Percentiles rank a stretch among this genome's conserved stretches.
These are phyloP conservation scores for Drosophila nigrodunni DNA, from an alignment of 1,140 invertebrate species.

Conservation along the genomic window DNA sequence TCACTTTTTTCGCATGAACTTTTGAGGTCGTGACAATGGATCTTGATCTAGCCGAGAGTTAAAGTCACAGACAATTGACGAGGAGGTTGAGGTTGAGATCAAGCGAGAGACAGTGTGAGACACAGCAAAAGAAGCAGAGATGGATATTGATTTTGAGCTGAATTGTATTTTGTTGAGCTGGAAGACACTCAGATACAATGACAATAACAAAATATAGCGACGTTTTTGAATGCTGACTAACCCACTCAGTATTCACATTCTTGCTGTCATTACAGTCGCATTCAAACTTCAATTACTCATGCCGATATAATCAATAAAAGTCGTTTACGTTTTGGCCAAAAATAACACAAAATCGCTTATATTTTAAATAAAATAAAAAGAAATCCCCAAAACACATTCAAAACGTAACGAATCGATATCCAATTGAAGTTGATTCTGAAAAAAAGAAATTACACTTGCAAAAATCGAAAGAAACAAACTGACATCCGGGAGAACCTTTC, in stretches of 20 bases:
- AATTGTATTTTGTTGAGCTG: background rate
- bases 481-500: conserved; percentile 70
- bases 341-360: conserved; percentile 18
- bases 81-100: conserved; percentile 38
- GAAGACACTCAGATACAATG: conserved; percentile 6
- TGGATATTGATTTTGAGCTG: conserved; percentile 31
- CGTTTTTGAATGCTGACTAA: conserved; percentile 31
- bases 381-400: conserved; percentile 44
- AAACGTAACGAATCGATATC: conserved; percentile 60
- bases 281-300: conserved; percentile 67
- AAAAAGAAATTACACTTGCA: conserved; percentile 66
- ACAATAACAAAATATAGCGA: conserved; percentile 6
- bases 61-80: conserved; percentile 4
- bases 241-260: conserved; percentile 60
- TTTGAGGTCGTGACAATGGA: conserved; percentile 75
- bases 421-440: conserved; percentile 49
- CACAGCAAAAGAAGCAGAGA: background rate
- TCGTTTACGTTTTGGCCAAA: conserved; percentile 40
- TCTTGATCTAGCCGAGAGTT: conserved; percentile 54
- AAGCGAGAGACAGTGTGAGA: background rate
- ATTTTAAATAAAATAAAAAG: conserved; percentile 24
- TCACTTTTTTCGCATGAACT: conserved; percentile 49
- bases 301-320: conserved; percentile 72
- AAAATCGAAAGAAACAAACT: conserved; percentile 45
- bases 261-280: conserved; percentile 62